Conservation (phyloP, 2,113 vertebrate genomes). For the Paraplagusia blochii region DNA sequence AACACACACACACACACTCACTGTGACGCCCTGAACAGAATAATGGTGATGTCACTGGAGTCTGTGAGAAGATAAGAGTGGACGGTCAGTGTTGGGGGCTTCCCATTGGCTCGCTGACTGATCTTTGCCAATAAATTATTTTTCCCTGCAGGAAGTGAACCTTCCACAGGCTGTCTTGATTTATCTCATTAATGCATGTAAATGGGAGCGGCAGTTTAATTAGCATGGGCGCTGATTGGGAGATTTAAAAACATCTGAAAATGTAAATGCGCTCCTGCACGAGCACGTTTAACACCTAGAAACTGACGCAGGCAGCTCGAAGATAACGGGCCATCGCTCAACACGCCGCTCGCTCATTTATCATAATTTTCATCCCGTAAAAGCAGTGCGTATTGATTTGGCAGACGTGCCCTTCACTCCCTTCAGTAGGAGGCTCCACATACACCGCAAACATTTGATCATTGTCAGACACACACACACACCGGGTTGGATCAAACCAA, state of each 20-base stretch:
- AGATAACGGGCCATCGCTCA: slow-evolving; percentile 43
- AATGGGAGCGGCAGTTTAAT: slow-evolving; percentile 40
- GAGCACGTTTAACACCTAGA: slow-evolving; percentile 14
- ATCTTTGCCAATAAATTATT: slow-evolving; percentile 45
- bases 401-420: slow-evolving; percentile 47
- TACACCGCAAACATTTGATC: slow-evolving; percentile 61
- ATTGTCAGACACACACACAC: slow-evolving; percentile 64
- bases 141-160: slow-evolving; percentile 39
- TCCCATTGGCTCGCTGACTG: slow-evolving; percentile 62
- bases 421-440: slow-evolving; percentile 55
- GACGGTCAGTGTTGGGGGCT: slow-evolving; percentile 73
- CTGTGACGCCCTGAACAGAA: slow-evolving; percentile 51
- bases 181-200: slow-evolving; percentile 33
- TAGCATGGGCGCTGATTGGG: slow-evolving; percentile 39
- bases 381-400: slow-evolving; percentile 57
- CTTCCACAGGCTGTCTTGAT: slow-evolving; percentile 40
- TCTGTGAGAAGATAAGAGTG: slow-evolving; percentile 67
- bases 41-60: slow-evolving; percentile 68
- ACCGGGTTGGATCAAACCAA: slow-evolving; percentile 54
- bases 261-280: slow-evolving; percentile 11
- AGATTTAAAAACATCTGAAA: slow-evolving; percentile 43
- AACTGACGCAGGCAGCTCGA: background rate
- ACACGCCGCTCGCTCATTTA: slow-evolving; percentile 39
- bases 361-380: slow-evolving; percentile 61
- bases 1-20: slow-evolving; percentile 50